These are phyloP conservation scores for Cryptus armator DNA, from an alignment of 2,888 invertebrate genomes.

Conservation along the genomic window DNA sequence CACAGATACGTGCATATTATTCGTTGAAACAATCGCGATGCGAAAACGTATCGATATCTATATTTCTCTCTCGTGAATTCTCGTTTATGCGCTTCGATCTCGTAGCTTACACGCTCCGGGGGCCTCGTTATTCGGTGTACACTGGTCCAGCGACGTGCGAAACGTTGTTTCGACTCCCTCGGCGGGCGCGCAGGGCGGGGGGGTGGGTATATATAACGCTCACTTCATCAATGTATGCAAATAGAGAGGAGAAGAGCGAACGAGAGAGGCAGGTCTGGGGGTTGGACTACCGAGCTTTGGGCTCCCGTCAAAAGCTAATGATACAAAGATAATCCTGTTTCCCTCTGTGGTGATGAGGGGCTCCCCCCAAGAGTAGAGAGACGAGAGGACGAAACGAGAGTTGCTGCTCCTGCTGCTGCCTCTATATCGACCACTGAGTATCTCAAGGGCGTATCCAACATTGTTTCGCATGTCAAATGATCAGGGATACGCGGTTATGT, in stretches of 20 bases:
- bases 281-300: slow-evolving; percentile 63
- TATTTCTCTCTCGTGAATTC: slow-evolving; percentile 28
- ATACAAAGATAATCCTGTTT: slow-evolving; percentile 81
- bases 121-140: slow-evolving; percentile 52
- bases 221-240: slow-evolving; percentile 78
- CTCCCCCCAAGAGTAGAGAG: neutral
- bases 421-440: neutral
- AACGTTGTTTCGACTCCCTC: slow-evolving; percentile 64
- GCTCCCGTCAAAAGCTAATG: slow-evolving; percentile 82
- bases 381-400: slow-evolving; percentile 30
- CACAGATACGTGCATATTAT: neutral
- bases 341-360: slow-evolving; percentile 54
- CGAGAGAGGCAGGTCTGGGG: slow-evolving; percentile 27
- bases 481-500: too few relatives aligned
- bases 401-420: neutral
- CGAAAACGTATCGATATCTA: slow-evolving; percentile 27
- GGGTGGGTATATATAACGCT: slow-evolving; percentile 25
- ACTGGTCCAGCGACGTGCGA: slow-evolving; percentile 61
- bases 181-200: neutral
- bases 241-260: slow-evolving; percentile 66
- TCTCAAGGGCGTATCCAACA: too few relatives aligned
- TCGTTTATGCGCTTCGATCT: slow-evolving; percentile 8
- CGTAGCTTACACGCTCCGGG: slow-evolving; percentile 14
- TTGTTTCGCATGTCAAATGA: too few relatives aligned
- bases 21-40: neutral